phyloP scores from a whole-genome alignment of 1,140 invertebrate genomes.

The Drosophila busckii region DNA sequence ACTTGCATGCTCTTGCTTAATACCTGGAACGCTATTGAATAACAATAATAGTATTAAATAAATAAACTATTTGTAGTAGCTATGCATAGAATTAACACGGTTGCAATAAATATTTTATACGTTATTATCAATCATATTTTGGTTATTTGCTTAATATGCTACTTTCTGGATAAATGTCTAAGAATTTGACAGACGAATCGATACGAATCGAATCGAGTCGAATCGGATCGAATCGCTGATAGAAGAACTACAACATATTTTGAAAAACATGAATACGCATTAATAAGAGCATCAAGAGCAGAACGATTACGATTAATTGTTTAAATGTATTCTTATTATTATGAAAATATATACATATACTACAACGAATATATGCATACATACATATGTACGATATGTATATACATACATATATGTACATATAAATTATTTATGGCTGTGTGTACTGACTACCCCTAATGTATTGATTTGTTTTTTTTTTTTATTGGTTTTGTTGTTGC shows the following conservation, averaged over 20 bases:
- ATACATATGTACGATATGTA: conserved; percentile 35
- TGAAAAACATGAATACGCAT: conserved; percentile 75
- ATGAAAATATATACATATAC: conserved; percentile 35
- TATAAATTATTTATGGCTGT: conserved; percentile 59
- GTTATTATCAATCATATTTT: background rate
- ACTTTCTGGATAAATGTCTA: conserved; percentile 1
- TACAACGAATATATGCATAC: conserved; percentile 13
- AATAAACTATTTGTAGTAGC: background rate
- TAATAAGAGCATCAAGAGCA: conserved; percentile 13
- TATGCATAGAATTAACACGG: conserved; percentile 8
- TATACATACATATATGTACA: conserved; percentile 31
- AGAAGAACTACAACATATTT: conserved; percentile 75
- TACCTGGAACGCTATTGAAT: conserved; percentile 18
- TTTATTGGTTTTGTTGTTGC: conserved; percentile 25
- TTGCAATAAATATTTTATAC: background rate
- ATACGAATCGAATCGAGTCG: no score
- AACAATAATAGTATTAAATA: conserved; percentile 7
- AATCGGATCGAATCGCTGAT: conserved; percentile 24
- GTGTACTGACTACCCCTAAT: conserved; percentile 68
- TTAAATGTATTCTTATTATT: conserved; percentile 34
- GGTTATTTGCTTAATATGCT: conserved; percentile 1
- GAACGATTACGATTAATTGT: conserved; percentile 26
- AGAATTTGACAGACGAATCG: conserved; percentile 17
- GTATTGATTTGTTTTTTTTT: no score
- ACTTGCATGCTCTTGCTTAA: conserved; percentile 31